phyloP scores from a whole-genome alignment of 2,113 vertebrate genomes.

The Raphicerus campestris region DNA sequence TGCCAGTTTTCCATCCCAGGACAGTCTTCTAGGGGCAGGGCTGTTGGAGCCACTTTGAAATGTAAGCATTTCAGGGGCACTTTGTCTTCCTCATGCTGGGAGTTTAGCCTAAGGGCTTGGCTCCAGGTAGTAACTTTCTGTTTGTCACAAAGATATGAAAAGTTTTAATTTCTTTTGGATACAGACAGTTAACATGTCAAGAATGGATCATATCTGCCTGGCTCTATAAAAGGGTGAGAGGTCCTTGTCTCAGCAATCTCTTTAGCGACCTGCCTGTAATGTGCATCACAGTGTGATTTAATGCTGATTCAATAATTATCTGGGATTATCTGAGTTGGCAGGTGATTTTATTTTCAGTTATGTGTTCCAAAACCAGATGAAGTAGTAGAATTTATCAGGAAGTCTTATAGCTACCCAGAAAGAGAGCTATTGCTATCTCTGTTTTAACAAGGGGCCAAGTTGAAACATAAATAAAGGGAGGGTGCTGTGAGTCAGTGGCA shows the following conservation, averaged over 20 bases:
- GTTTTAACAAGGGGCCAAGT: neutral
- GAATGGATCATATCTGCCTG: neutral
- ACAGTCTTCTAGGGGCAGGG: neutral
- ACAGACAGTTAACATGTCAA: neutral
- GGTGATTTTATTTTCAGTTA: conserved; percentile 24
- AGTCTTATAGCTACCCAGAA: conserved; percentile 6
- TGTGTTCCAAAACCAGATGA: neutral
- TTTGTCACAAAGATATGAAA: neutral
- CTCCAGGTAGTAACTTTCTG: neutral
- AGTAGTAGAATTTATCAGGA: neutral
- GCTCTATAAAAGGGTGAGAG: neutral
- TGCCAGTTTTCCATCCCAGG: neutral
- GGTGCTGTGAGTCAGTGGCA: neutral
- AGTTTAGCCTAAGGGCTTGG: neutral
- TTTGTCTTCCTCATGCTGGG: neutral
- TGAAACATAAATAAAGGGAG: neutral
- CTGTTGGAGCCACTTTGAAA: neutral
- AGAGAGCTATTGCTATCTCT: neutral
- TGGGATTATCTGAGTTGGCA: neutral
- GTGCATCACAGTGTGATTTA: neutral
- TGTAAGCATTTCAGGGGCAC: neutral
- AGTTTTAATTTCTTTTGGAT: neutral
- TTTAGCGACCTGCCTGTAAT: neutral
- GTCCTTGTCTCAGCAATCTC: neutral
- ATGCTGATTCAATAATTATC: neutral